phyloP scores from a whole-genome alignment of 2,797 vertebrate species.

The Atherinosoma microstoma region DNA sequence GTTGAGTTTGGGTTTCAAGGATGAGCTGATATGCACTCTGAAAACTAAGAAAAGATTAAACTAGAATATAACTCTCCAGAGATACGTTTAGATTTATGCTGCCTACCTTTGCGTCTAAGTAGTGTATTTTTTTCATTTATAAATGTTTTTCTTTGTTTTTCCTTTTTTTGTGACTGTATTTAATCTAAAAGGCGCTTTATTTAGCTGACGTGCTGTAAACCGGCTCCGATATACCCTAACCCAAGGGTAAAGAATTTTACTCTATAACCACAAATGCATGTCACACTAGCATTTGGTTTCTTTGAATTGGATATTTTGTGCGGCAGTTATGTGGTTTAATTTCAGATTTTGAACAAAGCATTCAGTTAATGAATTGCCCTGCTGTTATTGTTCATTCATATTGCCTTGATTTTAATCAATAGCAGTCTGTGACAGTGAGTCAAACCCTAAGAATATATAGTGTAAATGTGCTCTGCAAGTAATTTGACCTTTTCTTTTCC shows the following conservation, averaged over 20 bases:
- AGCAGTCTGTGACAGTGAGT: constrained; percentile 17
- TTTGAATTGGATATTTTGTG: constrained; percentile 43
- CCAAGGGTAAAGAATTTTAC: neutral
- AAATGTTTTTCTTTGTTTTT: neutral
- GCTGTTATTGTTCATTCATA: constrained; percentile 38
- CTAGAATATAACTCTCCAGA: neutral
- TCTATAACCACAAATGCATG: constrained; percentile 2
- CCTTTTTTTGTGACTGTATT: constrained; percentile 10
- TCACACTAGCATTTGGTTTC: constrained; percentile 10
- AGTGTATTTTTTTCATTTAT: too few species aligned
- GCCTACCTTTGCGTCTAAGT: constrained; percentile 2
- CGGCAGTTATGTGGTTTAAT: constrained; percentile 53
- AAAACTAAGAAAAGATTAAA: constrained; percentile 11
- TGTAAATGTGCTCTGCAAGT: neutral
- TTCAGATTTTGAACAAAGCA: constrained; percentile 44
- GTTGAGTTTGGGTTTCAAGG: constrained; percentile 15
- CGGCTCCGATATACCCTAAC: neutral
- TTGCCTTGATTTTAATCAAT: constrained; percentile 60
- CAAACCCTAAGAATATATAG: constrained; percentile 1
- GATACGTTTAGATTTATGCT: constrained; percentile 11
- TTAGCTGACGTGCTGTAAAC: constrained; percentile 12
- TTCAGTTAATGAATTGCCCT: constrained; percentile 39
- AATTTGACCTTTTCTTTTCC: neutral
- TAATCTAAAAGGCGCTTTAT: constrained; percentile 11
- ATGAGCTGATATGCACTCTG: constrained; percentile 14